Evolutionary conservation across 2,888 invertebrate species (phyloP), one percentile per base, ranked within the genome.

Genomic region (Apamea anceps): DNA sequence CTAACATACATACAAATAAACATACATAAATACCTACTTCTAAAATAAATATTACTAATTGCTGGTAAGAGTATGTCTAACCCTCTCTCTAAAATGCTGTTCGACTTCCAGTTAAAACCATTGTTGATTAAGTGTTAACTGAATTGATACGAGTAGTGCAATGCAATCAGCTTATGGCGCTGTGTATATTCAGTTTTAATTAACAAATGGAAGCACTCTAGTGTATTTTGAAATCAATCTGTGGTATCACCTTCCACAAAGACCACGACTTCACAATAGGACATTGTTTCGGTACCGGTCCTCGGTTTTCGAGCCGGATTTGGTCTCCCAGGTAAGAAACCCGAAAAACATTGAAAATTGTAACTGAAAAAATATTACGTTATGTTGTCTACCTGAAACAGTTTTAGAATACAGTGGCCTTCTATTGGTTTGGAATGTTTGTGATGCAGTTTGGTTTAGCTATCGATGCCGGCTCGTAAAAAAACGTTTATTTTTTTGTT

Each of bases 181-280:
- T 60, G 42, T 72, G 66, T 57, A 75, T 54, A 75, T n/a, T 77
- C 48, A 65, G 42, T 42, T 60, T 79, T 65, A 80, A 42, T 73
- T 68, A 57, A 25, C 37, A 18, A 75, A 68, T 75, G 32, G 18
- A 37, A 68, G 10, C 28, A 48, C 18, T 45, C 28, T 42, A 25
- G 15, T 54, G 15, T 82, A 80, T 75, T 62, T 57, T 45, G 21
- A n/a, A 45, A 75, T 63, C 18, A 57, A 28, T 76, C 7, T 62
- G 15, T 18, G 67, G 8, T 32, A 10, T 1, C 28, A 28, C 51
- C 13, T 21, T 15, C 18, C 48, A 42, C 51, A 60, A 67, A 51
- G 21, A 21, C 13, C 18, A 21, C 48, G 28, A 57, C 25, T 21
- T 12, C 6, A 51, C 21, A 13, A 63, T 28, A 81, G 15, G 7